phyloP scores from a whole-genome alignment of 2,888 invertebrate species.

The Acanthosepion pharaonis region DNA sequence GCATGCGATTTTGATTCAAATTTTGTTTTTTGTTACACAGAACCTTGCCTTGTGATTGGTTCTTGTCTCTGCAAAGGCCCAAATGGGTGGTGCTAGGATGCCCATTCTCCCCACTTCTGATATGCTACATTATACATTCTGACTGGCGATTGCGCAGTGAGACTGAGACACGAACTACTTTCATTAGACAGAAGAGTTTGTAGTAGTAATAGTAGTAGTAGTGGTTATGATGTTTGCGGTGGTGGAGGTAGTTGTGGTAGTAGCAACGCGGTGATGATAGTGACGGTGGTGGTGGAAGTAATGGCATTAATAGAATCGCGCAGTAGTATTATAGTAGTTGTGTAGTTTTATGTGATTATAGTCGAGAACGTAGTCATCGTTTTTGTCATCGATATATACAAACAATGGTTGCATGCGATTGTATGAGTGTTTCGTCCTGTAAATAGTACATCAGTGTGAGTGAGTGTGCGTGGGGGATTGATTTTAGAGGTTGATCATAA shows the following conservation, averaged over 20 bases:
- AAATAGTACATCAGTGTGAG: too few relatives aligned
- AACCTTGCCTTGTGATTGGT: slow-evolving; percentile 46
- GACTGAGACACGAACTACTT: slow-evolving; percentile 6
- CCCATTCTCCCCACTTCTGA: slow-evolving; percentile 38
- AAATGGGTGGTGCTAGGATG: slow-evolving; percentile 47
- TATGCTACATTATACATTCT: slow-evolving; percentile 33
- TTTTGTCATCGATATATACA: background rate
- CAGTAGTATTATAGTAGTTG: background rate
- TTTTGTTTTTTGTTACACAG: slow-evolving; percentile 54
- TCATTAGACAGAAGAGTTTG: background rate
- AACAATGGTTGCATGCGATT: background rate
- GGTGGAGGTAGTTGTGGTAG: background rate
- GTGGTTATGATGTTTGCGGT: background rate
- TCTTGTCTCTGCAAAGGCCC: slow-evolving; percentile 35
- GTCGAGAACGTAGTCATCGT: background rate
- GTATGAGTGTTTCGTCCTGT: background rate
- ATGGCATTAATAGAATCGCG: background rate
- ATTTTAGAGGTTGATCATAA: too few relatives aligned
- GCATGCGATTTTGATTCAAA: slow-evolving; percentile 69
- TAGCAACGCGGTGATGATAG: background rate
- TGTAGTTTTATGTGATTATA: background rate
- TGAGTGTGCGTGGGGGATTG: too few relatives aligned
- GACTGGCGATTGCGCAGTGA: slow-evolving; percentile 40
- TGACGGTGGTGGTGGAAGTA: background rate
- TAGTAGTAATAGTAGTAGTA: background rate